Conservation (phyloP, 2,797 vertebrate genomes). For the Limosa lapponica region DNA sequence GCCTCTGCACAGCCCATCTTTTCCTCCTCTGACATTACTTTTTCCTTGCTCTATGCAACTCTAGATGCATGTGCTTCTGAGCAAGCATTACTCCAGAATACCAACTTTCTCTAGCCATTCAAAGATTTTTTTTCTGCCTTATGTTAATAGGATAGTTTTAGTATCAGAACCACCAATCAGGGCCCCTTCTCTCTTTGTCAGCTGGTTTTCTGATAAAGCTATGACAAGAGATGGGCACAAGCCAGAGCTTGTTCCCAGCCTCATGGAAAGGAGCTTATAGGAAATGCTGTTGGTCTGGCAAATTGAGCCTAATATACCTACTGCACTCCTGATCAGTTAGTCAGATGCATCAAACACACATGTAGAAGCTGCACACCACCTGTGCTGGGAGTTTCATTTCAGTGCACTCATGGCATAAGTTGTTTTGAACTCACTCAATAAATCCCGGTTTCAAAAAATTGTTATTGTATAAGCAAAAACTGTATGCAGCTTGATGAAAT, state of each 20-base stretch:
- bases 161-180: background rate
- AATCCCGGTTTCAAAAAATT: background rate
- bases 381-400: background rate
- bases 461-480: background rate
- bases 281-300: background rate
- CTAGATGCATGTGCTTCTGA: background rate
- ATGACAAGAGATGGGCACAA: background rate
- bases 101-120: background rate
- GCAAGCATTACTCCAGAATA: background rate
- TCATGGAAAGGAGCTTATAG: background rate
- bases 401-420: background rate
- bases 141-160: background rate
- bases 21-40: background rate
- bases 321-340: background rate
- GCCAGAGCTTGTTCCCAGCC: background rate
- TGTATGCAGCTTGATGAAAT: background rate
- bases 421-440: background rate
- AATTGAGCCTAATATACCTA: background rate
- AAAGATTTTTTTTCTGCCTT: background rate
- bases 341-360: background rate
- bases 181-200: background rate
- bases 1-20: background rate
- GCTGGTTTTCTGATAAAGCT: background rate
- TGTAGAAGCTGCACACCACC: background rate
- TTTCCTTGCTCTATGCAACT: background rate